Conservation (phyloP, 1,140 invertebrate genomes). For the Lamellibrachia luymesi region DNA sequence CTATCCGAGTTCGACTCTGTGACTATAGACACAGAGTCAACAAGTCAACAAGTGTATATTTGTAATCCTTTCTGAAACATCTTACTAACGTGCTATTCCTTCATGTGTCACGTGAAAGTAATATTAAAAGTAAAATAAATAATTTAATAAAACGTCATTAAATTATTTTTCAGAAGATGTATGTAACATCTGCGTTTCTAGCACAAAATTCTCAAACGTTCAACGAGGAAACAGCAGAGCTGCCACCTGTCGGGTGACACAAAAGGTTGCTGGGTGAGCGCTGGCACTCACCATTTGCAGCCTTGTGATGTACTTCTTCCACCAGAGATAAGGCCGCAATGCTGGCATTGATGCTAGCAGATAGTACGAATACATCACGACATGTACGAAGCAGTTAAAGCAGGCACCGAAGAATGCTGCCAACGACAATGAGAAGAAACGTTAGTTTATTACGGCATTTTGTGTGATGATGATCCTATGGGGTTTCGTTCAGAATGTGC, state of each 20-base stretch:
- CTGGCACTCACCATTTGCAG: slow-evolving; percentile 45
- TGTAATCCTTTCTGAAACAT: not conserved
- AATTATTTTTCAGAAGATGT: not conserved
- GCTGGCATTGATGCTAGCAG: slow-evolving; percentile 63
- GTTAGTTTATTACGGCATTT: not conserved
- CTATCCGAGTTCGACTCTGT: not conserved
- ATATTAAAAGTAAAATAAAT: slow-evolving; percentile 3
- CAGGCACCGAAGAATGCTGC: slow-evolving; percentile 45
- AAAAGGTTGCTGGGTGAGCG: not conserved
- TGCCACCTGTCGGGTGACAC: not conserved
- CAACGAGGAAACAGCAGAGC: not conserved
- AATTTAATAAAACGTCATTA: not conserved
- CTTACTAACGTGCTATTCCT: not conserved
- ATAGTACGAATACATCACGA: slow-evolving; percentile 81
- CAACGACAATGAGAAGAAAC: not conserved
- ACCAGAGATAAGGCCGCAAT: slow-evolving; percentile 55
- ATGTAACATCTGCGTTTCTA: not conserved
- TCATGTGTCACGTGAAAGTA: not conserved
- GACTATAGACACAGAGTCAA: not conserved
- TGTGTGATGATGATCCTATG: not conserved
- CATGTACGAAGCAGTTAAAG: slow-evolving; percentile 74
- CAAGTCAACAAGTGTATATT: not conserved
- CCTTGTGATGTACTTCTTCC: slow-evolving; percentile 57
- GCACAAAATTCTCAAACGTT: not conserved
- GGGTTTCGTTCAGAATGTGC: too few species aligned